Percentiles rank a stretch among this genome's conserved stretches.
Conservation (phyloP, 1,140 invertebrate genomes). For the Oreohelix idahoensis region DNA sequence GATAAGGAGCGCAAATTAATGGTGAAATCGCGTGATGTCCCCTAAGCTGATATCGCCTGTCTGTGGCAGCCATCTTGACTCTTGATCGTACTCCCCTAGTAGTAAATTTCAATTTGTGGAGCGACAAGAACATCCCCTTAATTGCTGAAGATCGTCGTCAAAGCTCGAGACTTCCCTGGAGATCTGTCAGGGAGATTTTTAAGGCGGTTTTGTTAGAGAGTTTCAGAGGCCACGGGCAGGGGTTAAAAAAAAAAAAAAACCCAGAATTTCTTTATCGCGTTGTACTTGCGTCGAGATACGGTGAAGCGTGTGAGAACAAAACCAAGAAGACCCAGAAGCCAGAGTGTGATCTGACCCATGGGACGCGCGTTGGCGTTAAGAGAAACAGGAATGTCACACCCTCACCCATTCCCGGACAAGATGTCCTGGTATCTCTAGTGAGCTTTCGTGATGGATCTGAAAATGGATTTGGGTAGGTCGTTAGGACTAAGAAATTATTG, state of each 20-base stretch:
- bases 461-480: neutral
- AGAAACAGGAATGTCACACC: neutral
- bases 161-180: neutral
- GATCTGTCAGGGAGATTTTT: neutral
- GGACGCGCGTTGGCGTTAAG: neutral
- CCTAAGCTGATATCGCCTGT: neutral
- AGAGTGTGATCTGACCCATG: neutral
- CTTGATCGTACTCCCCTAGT: neutral
- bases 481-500: no score
- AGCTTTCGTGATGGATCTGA: neutral
- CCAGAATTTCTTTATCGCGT: neutral
- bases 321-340: neutral
- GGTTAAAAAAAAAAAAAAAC: neutral
- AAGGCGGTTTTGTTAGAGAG: neutral
- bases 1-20: neutral
- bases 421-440: neutral
- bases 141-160: neutral
- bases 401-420: neutral
- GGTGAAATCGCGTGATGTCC: neutral
- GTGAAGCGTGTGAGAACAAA: neutral
- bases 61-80: conserved; percentile 1
- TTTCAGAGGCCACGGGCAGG: neutral
- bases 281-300: neutral
- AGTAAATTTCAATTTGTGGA: conserved; percentile 13
- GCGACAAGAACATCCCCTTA: conserved; percentile 6